phyloP scores from a whole-genome alignment of 2,113 vertebrate species.

The Empidonax alnorum region DNA sequence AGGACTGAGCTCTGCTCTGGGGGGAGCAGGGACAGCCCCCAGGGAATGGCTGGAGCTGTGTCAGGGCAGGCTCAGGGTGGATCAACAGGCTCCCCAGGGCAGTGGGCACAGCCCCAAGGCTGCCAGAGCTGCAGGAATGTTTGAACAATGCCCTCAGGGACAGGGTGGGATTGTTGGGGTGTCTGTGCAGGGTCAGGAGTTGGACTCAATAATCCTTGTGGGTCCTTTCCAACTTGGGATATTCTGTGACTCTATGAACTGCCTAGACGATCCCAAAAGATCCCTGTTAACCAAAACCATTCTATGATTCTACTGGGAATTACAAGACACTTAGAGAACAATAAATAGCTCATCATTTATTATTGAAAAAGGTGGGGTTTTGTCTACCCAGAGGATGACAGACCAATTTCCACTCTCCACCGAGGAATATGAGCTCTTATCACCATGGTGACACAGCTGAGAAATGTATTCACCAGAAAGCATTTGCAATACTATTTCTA shows the following conservation, averaged over 20 bases:
- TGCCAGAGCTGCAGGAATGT: neutral
- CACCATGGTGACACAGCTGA: neutral
- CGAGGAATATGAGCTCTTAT: neutral
- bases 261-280: neutral
- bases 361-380: neutral
- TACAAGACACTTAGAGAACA: fast-evolving
- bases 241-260: neutral
- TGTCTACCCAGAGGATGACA: neutral
- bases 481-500: neutral
- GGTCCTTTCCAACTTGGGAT: neutral
- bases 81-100: neutral
- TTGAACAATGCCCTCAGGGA: fast-evolving
- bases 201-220: fast-evolving
- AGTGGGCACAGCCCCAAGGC: fast-evolving
- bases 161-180: neutral
- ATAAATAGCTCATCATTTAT: neutral
- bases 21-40: neutral
- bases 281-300: neutral
- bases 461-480: neutral
- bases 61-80: fast-evolving
- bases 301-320: neutral
- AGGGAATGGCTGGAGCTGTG: neutral
- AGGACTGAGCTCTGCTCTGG: neutral
- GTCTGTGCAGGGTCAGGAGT: fast-evolving
- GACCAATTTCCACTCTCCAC: neutral